Conservation (phyloP, 2,888 invertebrate genomes). For the Argyra leucocephala region DNA sequence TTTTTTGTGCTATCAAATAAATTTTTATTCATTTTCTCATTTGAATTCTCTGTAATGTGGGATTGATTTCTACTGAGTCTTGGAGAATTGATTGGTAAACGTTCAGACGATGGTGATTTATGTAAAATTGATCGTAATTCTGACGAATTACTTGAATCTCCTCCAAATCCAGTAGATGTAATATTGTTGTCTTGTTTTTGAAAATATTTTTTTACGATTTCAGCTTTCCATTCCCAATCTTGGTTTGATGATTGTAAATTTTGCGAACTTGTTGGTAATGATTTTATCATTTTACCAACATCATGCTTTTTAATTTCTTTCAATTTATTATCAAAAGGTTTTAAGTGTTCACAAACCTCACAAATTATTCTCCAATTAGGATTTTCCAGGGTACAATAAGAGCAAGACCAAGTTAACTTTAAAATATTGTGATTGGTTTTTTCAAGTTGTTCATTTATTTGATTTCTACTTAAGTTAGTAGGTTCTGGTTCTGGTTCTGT, state of each 20-base stretch:
- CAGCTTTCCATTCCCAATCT: conserved; percentile 29
- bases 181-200: conserved; percentile 20
- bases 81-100: conserved; percentile 18
- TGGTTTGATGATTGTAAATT: not conserved
- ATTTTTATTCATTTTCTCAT: not conserved
- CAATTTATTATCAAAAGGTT: conserved; percentile 36
- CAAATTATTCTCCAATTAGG: conserved; percentile 54
- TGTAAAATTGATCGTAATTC: conserved; percentile 8
- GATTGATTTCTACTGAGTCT: conserved; percentile 11
- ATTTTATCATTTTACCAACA: not conserved
- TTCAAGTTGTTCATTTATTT: no score
- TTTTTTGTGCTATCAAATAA: not conserved
- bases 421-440: no score
- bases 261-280: not conserved
- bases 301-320: not conserved
- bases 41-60: conserved; percentile 1
- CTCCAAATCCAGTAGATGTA: not conserved
- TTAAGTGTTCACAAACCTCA: conserved; percentile 50
- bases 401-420: conserved; percentile 48
- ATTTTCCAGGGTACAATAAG: conserved; percentile 52
- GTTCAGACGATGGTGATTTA: conserved; percentile 19
- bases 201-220: conserved; percentile 30
- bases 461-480: not conserved
- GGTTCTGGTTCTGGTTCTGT: not conserved
- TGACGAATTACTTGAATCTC: conserved; percentile 20